Conservation (phyloP, 1,140 invertebrate genomes). For the Trachymyrmex septentrionalis region DNA sequence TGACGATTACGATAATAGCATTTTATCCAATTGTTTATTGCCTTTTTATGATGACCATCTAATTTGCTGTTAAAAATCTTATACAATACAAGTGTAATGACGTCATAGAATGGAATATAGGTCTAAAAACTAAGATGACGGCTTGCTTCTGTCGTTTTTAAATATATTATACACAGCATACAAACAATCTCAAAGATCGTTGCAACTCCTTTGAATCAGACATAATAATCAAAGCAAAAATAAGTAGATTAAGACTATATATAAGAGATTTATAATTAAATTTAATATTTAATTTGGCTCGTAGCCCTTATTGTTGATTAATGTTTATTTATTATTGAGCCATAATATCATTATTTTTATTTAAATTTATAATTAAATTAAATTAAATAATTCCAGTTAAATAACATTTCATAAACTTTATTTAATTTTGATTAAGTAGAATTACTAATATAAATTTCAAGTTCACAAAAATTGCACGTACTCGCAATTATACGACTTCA, state of each 20-base stretch:
- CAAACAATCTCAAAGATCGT: not conserved
- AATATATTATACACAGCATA: not conserved
- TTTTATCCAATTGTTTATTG: not conserved
- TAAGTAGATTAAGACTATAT: not conserved
- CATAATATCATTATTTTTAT: too few relatives aligned
- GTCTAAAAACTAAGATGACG: not conserved
- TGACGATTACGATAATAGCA: not conserved
- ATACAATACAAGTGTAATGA: not conserved
- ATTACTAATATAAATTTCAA: not conserved
- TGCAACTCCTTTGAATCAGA: not conserved
- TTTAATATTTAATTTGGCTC: too few relatives aligned
- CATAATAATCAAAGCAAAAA: not conserved
- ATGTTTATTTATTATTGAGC: too few relatives aligned
- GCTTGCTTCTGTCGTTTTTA: not conserved
- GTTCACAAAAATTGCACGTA: not conserved
- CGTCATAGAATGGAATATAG: not conserved
- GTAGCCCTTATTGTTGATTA: too few relatives aligned
- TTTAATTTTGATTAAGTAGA: conserved; percentile 1
- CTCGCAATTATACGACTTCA: too few relatives aligned
- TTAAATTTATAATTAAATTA: too few relatives aligned
- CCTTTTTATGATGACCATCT: not conserved
- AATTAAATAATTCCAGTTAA: not conserved
- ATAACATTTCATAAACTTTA: not conserved
- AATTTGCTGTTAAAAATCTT: conserved; percentile 8
- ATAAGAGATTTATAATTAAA: too few relatives aligned